Evolutionary conservation across 1,140 invertebrate species (phyloP), one percentile per base, ranked within the genome.

Genomic region (Drosophila lacertosa): DNA sequence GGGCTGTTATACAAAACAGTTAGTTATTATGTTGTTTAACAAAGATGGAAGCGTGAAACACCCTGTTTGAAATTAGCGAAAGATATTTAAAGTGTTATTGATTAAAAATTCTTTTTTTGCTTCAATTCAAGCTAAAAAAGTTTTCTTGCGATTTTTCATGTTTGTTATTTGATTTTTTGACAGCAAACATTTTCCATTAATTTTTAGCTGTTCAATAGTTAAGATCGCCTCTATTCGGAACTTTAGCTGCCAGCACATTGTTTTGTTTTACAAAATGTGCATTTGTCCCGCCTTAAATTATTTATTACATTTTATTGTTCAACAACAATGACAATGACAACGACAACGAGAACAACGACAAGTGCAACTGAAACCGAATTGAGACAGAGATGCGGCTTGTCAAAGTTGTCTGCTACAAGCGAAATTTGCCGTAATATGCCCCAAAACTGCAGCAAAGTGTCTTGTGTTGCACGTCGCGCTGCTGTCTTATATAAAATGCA

Each of bases 261-360:
- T 22, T n/a, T n/a, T 55, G 51, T 47, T 68, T 33, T 44, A 26
- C 50, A 54, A 72, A 73, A 78, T 75, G 69, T 83, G 81, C 81
- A 83, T 80, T 82, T 83, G 74, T 58, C 32, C 32, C 62, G 60
- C 50, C 58, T 45, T 83, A 84, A 83, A 83, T 83, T 84, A 84
- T 83, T 84, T 64, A 83, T 83, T 69, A 84, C 66, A 84, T 83
- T 83, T 83, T 83, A 83, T 83, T 83, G 80, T 76, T 39, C 62
- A 77, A 73, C 74, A 75, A 74, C 76, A 78, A 33, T 26, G 44
- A 44, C 22, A 47, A 47, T 9, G 11, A 29, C 44, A 26, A 29
- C 22, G 33, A 0, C 24, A 26, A 26, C 24, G 7, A 6, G 4
- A 5, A 42, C 40, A 37, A 22, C 35, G 18, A 33, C 57, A 37